A percentile compares a stretch with the other conserved stretches of the same genome.
Conservation (phyloP, 2,888 invertebrate species). For the Drosophila fulvimacula region DNA sequence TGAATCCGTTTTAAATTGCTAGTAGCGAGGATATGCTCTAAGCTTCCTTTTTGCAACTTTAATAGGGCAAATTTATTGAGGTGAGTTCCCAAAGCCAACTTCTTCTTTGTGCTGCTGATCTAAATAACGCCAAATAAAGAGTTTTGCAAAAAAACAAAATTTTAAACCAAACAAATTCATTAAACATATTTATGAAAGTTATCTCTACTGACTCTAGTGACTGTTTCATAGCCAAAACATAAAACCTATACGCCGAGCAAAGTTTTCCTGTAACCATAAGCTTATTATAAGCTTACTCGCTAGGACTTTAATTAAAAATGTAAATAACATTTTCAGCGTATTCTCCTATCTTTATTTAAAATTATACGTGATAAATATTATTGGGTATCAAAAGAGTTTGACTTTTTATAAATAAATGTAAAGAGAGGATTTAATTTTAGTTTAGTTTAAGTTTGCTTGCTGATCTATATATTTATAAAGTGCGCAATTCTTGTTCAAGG, state of each 20-base stretch:
- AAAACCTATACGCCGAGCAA: neutral
- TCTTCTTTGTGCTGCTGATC: neutral
- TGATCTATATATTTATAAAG: neutral
- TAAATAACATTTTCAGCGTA: neutral
- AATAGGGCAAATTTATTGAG: constrained; percentile 10
- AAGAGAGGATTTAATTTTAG: neutral
- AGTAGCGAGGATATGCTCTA: constrained; percentile 8
- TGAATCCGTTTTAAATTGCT: constrained; percentile 38
- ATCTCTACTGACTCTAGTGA: neutral
- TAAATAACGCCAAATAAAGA: no score
- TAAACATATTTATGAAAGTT: neutral
- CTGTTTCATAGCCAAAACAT: neutral
- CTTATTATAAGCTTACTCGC: neutral
- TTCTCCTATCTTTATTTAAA: neutral
- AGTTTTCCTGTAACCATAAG: neutral
- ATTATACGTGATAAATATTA: neutral
- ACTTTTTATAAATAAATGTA: neutral
- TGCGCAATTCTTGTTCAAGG: neutral
- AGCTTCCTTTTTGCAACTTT: constrained; percentile 9
- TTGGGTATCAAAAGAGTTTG: neutral
- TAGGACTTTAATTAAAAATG: neutral
- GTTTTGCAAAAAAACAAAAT: neutral
- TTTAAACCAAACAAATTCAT: no score
- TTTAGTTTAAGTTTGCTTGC: neutral
- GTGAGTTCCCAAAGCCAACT: neutral